Evolutionary conservation across 2,113 vertebrate genomes (phyloP).

Genomic region (Calyptomena viridis): DNA sequence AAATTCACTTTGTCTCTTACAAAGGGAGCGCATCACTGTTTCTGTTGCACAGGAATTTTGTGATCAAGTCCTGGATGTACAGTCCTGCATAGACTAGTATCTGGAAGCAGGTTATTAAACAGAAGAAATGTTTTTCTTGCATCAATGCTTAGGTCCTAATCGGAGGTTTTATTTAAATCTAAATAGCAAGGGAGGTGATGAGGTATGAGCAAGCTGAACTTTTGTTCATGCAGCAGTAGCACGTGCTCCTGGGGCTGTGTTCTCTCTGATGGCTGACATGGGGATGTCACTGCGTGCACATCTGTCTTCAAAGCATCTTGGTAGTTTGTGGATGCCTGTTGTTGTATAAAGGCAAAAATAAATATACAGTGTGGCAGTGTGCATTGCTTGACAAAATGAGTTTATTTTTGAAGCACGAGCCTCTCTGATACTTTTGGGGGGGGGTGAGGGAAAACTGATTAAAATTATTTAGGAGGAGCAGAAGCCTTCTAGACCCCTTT

Average conservation of each 20-base stretch:
- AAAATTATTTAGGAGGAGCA: background rate
- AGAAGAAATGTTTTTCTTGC: background rate
- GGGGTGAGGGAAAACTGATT: background rate
- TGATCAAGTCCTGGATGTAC: background rate
- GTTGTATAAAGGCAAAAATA: background rate
- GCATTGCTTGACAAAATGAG: background rate
- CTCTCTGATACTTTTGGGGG: background rate
- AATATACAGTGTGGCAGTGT: background rate
- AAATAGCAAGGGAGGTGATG: background rate
- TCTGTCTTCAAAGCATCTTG: background rate
- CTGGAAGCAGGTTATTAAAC: background rate
- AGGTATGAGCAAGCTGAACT: background rate
- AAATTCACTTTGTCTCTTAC: background rate
- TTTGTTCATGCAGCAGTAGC: background rate
- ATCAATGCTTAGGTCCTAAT: background rate
- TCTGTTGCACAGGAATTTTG: background rate
- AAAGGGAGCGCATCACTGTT: fast-evolving
- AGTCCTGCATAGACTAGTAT: background rate
- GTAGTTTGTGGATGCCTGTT: background rate
- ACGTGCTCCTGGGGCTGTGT: fast-evolving
- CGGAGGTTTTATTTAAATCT: background rate
- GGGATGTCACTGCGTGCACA: background rate
- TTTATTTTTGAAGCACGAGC: background rate
- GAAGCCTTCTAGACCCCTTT: background rate
- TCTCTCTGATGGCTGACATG: background rate